These are phyloP conservation scores for Brevipalpus yothersi DNA, from an alignment of 1,140 invertebrate species.

Conservation along the genomic window DNA sequence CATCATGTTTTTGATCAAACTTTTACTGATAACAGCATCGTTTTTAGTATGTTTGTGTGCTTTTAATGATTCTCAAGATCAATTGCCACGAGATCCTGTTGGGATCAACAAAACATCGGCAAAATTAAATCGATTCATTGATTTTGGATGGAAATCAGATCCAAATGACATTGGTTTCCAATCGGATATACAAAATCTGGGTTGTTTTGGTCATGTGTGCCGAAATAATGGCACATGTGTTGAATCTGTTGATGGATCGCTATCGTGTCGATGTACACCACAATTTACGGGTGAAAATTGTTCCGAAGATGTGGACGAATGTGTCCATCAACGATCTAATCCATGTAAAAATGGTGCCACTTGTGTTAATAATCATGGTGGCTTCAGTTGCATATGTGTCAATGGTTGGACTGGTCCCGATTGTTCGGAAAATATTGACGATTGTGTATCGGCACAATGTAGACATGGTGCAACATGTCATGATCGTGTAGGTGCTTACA, in stretches of 20 bases:
- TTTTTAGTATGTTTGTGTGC: too few species aligned
- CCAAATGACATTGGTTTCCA: too few species aligned
- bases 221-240: slow-evolving; percentile 68
- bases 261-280: slow-evolving; percentile 57
- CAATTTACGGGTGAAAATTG: slow-evolving; percentile 61
- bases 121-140: too few species aligned
- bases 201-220: slow-evolving; percentile 24
- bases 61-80: too few species aligned
- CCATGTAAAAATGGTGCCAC: slow-evolving; percentile 56
- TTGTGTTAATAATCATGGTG: slow-evolving; percentile 65
- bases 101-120: too few species aligned
- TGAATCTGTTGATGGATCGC: slow-evolving; percentile 35
- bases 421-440: slow-evolving; percentile 76
- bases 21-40: too few species aligned
- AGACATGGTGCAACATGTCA: slow-evolving; percentile 91
- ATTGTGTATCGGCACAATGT: slow-evolving; percentile 68
- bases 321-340: neutral
- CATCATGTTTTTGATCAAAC: too few species aligned
- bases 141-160: too few species aligned
- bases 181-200: too few species aligned
- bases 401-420: slow-evolving; percentile 79
- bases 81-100: too few species aligned
- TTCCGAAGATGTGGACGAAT: slow-evolving; percentile 13
- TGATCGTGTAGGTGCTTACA: slow-evolving; percentile 75
- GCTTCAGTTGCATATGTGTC: slow-evolving; percentile 84